Evolutionary conservation across 2,888 invertebrate species (phyloP).

Genomic region (Agrotis clavis): DNA sequence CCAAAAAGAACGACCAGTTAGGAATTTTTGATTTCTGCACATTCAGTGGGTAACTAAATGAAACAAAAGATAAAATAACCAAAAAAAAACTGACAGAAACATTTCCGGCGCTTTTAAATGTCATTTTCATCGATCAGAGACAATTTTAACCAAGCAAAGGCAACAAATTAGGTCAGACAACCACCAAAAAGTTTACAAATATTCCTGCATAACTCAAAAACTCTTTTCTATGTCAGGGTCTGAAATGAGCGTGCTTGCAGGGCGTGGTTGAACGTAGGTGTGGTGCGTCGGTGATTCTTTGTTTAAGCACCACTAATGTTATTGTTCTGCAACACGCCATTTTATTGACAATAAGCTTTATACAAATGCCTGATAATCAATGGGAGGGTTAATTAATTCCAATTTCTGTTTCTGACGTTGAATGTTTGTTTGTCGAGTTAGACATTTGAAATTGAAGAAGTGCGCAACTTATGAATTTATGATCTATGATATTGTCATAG

Average conservation of each 20-base stretch:
- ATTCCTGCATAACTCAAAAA: constrained; percentile 60
- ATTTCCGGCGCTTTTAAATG: constrained; percentile 28
- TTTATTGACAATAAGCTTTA: constrained; percentile 57
- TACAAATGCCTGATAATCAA: constrained; percentile 52
- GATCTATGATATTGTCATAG: too few relatives aligned
- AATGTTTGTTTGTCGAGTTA: constrained; percentile 5
- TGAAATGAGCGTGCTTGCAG: constrained; percentile 61
- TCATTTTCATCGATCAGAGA: constrained; percentile 11
- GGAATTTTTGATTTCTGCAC: too few relatives aligned
- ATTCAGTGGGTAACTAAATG: too few relatives aligned
- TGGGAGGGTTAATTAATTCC: constrained; percentile 37
- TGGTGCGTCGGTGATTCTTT: constrained; percentile 65
- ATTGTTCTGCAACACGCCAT: constrained; percentile 64
- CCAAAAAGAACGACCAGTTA: too few relatives aligned
- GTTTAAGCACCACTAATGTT: constrained; percentile 60
- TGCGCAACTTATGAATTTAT: neutral
- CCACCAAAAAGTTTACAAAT: constrained; percentile 46
- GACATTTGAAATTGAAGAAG: constrained; percentile 25
- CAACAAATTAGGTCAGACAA: constrained; percentile 31
- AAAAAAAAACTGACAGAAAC: neutral
- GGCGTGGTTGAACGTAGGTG: constrained; percentile 64
- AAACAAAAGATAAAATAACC: neutral
- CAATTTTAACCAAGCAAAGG: constrained; percentile 20
- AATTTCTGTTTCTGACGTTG: constrained; percentile 7
- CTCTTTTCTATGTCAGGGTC: constrained; percentile 71